Base-by-base conservation (phyloP, 2,113 vertebrate genomes). In the Saiga tatarica region DNA sequence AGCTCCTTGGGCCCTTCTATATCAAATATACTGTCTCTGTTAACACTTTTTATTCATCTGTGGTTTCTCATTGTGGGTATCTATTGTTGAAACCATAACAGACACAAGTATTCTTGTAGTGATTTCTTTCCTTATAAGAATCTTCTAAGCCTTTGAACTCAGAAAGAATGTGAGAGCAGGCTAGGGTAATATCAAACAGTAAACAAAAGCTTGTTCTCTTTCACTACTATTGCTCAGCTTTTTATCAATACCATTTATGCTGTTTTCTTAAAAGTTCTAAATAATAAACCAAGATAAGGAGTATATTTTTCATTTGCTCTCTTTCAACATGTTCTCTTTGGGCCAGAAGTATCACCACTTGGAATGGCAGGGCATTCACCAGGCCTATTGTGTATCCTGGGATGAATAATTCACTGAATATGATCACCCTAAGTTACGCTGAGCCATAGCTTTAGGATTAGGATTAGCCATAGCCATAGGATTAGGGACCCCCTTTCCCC, bases 111-210 rank as follows among this genome's bases (percentile, higher is more conserved):
- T 95, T 97, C 62, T 91, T 86, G 87, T 67, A 33, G 83, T 89
- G 67, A 92, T 89, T 95, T 93, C 45, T 96, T 97, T 97, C 57
- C 82, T 93, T 71, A 2, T 83, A 95, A 93, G 55, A 97, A 89
- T 87, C 88, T 96, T 81, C 60, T 91, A 93, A 92, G 76, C 55
- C 71, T 97, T 96, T 96, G 83, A 97, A 94, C 67, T 94, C 25
- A 13, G 55, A 55, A 12, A 76, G 64, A 91, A 96, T 86, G 26
- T 82, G 30, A 91, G 30, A 94, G 67, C n/a, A 81, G 74, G 79
- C 57, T 52, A 96, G 76, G 50, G 67, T 95, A 96, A 97, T 96
- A 96, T 97, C 88, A 97, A 96, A 94, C 28, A 93, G 33, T 78
- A 95, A 94, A 90, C 50, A 91, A 76, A 83, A 90, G 39, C 97